Percentiles rank a stretch among this genome's conserved stretches.
phyloP scores from a whole-genome alignment of 2,888 invertebrate species.

The Sinhomidia bicolor region DNA sequence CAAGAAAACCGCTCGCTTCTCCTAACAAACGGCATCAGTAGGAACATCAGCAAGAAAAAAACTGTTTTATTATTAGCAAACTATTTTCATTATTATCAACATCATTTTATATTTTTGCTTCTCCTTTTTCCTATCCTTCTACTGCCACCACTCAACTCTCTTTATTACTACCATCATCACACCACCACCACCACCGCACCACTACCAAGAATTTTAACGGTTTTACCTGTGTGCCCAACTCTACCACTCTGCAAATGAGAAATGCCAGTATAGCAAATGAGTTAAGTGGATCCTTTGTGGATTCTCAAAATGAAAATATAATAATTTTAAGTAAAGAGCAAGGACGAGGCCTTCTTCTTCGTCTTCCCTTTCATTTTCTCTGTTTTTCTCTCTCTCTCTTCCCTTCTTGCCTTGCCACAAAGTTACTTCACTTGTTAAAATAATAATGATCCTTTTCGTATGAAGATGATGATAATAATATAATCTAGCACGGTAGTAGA shows the following conservation, averaged over 20 bases:
- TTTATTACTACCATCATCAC: neutral
- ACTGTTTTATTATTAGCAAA: slow-evolving; percentile 44
- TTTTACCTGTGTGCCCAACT: slow-evolving; percentile 42
- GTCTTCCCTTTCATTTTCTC: slow-evolving; percentile 56
- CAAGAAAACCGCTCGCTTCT: slow-evolving; percentile 36
- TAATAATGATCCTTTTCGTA: slow-evolving; percentile 13
- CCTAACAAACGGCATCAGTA: neutral
- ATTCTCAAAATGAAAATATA: slow-evolving; percentile 46
- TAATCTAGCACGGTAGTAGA: neutral
- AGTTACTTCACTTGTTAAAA: slow-evolving; percentile 19
- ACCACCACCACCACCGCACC: slow-evolving; percentile 15
- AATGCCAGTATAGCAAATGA: slow-evolving; percentile 30
- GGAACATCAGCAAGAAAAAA: slow-evolving; percentile 13
- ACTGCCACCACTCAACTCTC: neutral
- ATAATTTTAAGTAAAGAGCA: slow-evolving; percentile 55
- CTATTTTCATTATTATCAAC: slow-evolving; percentile 1
- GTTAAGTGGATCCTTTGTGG: slow-evolving; percentile 62
- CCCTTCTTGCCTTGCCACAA: slow-evolving; percentile 1
- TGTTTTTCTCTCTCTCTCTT: slow-evolving; percentile 26
- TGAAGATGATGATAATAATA: neutral
- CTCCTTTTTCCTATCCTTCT: neutral
- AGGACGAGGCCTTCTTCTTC: slow-evolving; percentile 53
- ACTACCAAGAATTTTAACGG: slow-evolving; percentile 39
- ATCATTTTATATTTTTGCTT: neutral
- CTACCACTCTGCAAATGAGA: slow-evolving; percentile 6